Percentiles rank a stretch among this genome's conserved stretches.
phyloP scores from a whole-genome alignment of 2,113 vertebrate genomes.

The Pteruthius melanotis region DNA sequence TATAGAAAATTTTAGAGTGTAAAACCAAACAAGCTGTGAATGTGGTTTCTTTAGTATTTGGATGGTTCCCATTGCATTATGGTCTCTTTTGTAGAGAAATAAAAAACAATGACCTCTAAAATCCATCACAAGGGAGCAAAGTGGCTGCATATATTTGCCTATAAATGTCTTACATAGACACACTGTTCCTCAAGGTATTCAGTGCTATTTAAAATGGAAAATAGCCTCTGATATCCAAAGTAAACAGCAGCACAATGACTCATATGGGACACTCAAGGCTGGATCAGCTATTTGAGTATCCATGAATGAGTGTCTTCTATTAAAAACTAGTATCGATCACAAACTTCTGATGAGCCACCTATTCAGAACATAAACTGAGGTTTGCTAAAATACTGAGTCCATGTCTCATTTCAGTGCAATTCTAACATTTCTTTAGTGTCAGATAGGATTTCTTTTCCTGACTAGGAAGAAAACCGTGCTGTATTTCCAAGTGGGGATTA shows the following conservation, averaged over 20 bases:
- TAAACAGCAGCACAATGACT: neutral
- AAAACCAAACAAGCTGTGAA: neutral
- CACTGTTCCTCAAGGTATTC: neutral
- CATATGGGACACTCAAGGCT: neutral
- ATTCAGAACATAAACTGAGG: neutral
- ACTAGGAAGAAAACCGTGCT: neutral
- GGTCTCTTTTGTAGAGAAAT: neutral
- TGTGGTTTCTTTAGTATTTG: neutral
- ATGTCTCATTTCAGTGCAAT: neutral
- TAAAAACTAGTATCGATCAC: neutral
- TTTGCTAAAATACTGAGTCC: neutral
- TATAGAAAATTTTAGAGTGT: neutral
- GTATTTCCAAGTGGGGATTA: neutral
- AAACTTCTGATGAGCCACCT: neutral
- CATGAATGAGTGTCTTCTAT: neutral
- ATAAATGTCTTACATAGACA: neutral
- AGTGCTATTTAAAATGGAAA: neutral
- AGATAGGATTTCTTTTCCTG: neutral
- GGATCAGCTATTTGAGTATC: neutral
- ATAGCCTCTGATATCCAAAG: neutral
- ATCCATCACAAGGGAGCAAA: neutral
- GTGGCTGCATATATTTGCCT: neutral
- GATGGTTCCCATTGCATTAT: neutral
- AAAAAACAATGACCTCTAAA: neutral
- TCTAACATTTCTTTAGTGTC: neutral